Conservation (phyloP, 2,888 invertebrate species). For the Oscheius sp. region DNA sequence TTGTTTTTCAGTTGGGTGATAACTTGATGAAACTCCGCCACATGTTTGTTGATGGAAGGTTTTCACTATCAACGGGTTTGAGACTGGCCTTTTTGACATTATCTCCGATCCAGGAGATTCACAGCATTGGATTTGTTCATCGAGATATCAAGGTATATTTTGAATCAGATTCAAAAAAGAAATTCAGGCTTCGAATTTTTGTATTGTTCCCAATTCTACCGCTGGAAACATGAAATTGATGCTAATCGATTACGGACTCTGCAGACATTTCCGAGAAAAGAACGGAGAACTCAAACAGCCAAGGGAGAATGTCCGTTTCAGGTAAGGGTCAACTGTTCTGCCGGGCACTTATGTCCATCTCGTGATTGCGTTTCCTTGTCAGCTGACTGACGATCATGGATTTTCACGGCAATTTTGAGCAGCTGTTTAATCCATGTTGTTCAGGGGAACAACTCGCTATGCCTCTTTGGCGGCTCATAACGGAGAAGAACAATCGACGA, state of each 20-base stretch:
- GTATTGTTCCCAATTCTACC: conserved; percentile 35
- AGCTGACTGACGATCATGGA: background rate
- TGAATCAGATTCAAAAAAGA: background rate
- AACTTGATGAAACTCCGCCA: conserved; percentile 63
- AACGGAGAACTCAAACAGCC: conserved; percentile 52
- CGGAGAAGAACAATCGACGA: conserved; percentile 64
- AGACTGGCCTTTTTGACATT: conserved; percentile 61
- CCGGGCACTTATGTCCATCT: background rate
- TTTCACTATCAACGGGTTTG: conserved; percentile 65
- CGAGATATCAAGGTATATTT: conserved; percentile 53
- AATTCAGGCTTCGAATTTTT: conserved; percentile 61
- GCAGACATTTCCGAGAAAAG: conserved; percentile 54
- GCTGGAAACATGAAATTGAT: conserved; percentile 46
- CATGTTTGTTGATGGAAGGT: conserved; percentile 64
- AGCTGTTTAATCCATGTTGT: conserved; percentile 6
- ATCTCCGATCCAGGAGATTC: conserved; percentile 58
- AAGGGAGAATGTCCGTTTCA: conserved; percentile 46
- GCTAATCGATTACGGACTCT: conserved; percentile 68
- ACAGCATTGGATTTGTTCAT: conserved; percentile 63
- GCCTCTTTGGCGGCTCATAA: conserved; percentile 66
- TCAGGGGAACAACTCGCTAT: conserved; percentile 64
- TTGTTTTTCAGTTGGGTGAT: conserved; percentile 59
- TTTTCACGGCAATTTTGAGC: background rate
- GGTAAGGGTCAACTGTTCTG: conserved; percentile 7
- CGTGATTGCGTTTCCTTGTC: conserved; percentile 1